phyloP scores from a whole-genome alignment of 1,140 invertebrate species.

The Theocolax elegans region DNA sequence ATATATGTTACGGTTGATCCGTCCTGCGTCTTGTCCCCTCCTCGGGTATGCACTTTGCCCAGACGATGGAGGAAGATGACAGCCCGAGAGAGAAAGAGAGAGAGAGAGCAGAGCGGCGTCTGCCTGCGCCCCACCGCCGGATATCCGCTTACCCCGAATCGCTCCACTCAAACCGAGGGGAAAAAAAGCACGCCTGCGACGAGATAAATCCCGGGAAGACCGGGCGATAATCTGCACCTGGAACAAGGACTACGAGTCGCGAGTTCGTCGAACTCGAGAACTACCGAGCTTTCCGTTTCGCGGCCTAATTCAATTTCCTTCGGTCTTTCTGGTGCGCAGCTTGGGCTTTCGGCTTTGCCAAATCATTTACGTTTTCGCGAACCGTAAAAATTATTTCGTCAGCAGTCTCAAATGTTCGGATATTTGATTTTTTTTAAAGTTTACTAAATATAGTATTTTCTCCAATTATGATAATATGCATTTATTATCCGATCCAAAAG shows the following conservation, averaged over 20 bases:
- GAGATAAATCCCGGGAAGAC: constrained; percentile 25
- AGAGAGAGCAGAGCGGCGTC: constrained; percentile 1
- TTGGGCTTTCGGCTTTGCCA: too few species aligned
- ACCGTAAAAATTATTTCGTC: too few species aligned
- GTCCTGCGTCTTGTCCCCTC: constrained; percentile 2
- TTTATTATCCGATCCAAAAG: too few species aligned
- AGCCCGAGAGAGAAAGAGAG: background rate
- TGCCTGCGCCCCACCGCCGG: constrained; percentile 31
- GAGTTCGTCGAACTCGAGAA: constrained; percentile 29
- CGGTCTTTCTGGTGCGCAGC: too few species aligned
- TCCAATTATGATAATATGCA: too few species aligned
- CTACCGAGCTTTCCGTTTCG: background rate
- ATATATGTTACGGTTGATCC: constrained; percentile 36
- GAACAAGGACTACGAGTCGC: background rate
- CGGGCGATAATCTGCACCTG: constrained; percentile 20
- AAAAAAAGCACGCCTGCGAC: background rate
- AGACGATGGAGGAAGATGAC: background rate
- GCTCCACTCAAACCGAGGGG: constrained; percentile 3
- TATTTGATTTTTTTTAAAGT: too few species aligned
- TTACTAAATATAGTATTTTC: too few species aligned
- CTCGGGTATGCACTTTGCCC: constrained; percentile 11
- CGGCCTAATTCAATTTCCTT: background rate
- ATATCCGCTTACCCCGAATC: constrained; percentile 44
- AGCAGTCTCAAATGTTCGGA: too few species aligned
- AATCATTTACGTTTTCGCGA: too few species aligned